phyloP scores from a whole-genome alignment of 2,797 vertebrate genomes.

The Otolemur crassicaudatus region DNA sequence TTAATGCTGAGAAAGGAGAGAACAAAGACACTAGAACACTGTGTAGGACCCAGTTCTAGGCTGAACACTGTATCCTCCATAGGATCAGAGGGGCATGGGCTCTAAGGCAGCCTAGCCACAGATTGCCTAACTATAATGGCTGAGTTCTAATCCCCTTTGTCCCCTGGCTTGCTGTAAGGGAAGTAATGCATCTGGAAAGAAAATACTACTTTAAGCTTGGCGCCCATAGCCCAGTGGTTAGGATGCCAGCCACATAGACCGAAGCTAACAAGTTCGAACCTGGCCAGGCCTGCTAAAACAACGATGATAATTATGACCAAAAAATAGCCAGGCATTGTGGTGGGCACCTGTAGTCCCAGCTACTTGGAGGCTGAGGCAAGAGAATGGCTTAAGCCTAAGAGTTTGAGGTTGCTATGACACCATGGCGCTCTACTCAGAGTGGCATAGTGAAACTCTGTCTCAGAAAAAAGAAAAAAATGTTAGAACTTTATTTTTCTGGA shows the following conservation, averaged over 20 bases:
- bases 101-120: accelerated
- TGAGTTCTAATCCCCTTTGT: not conserved
- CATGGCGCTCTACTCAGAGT: too few relatives aligned
- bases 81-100: not conserved
- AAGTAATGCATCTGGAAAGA: not conserved
- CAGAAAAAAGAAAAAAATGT: not conserved
- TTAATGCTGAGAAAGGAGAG: not conserved
- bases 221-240: too few relatives aligned
- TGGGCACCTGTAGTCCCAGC: too few relatives aligned
- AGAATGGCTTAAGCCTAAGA: too few relatives aligned
- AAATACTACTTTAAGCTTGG: not conserved
- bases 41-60: not conserved
- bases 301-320: too few relatives aligned
- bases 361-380: too few relatives aligned
- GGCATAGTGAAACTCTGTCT: too few relatives aligned
- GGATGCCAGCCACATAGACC: too few relatives aligned
- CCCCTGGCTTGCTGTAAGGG: not conserved
- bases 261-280: too few relatives aligned
- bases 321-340: too few relatives aligned
- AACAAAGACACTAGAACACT: not conserved
- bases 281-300: too few relatives aligned
- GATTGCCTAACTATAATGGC: not conserved
- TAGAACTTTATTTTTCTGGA: not conserved
- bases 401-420: too few relatives aligned
- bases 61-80: not conserved